Base-by-base conservation (phyloP, 1,140 invertebrate genomes). In the Eurosta solidaginis region DNA sequence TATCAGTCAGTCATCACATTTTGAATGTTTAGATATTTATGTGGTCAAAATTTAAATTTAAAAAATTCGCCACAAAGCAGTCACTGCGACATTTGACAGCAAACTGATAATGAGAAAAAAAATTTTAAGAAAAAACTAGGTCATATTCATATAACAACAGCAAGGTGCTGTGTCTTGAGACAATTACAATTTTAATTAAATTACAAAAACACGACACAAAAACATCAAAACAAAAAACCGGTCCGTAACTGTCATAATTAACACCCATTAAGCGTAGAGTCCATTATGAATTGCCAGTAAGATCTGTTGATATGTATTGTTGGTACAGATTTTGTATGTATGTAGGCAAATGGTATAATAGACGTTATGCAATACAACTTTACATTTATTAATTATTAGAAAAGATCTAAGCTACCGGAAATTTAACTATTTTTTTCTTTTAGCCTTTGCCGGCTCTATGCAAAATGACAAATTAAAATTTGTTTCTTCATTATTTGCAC, bases 201-300 rank as follows among this genome's bases (percentile, higher is more conserved):
- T n/a, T 5, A 47, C 1, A 27, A 73, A 42, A 27, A 33, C 25
- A 73, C 6, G n/a, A 40, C 17, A 73, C 33, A 20, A 73, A 73
- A 73, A 33, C 33, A n/a, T 14, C 3, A 47, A 47, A 47, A 47
- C 29, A 68, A 68, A 54, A 54, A 68, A 68, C 33, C 40, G 59
- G 59, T 68, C n/a, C 9, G 59, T 40, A 6, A 40, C 27, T 40
- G 59, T 68, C 59, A 68, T 68, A 68, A 68, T 68, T 68, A 29
- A 20, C 59, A 40, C 33, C 40, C 20, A 68, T 20, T 22, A 68
- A 68, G 1, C 33, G 40, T 68, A 14, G 22, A 68, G 9, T 33
- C 17, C 17, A 17, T 14, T 3, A 68, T n/a, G 14, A 17, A 20
- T 40, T 54, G 29, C 17, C 10, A 40, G n/a, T 2, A n/a, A 29